Evolutionary conservation across 2,113 vertebrate genomes (phyloP).

Genomic region (Cebidichthys violaceus): DNA sequence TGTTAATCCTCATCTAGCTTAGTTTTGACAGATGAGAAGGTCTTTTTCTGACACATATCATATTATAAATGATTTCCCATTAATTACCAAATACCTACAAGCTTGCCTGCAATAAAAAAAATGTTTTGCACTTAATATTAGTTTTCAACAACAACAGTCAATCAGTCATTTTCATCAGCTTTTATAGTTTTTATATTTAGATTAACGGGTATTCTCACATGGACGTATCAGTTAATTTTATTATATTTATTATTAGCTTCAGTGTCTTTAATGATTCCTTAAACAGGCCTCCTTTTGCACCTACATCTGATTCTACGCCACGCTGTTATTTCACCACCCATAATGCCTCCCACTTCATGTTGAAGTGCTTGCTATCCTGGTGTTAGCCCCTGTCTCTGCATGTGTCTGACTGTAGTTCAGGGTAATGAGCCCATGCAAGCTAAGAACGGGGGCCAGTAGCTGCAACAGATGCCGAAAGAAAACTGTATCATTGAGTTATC

Average conservation of each 20-base stretch:
- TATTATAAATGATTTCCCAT: constrained; percentile 52
- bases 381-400: constrained; percentile 49
- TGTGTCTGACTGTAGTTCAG: constrained; percentile 44
- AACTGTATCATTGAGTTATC: constrained; percentile 45
- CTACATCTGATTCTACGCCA: constrained; percentile 41
- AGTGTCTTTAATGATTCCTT: constrained; percentile 18
- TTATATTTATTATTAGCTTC: neutral
- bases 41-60: constrained; percentile 60
- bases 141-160: constrained; percentile 17
- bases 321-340: constrained; percentile 43
- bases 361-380: constrained; percentile 56
- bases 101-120: constrained; percentile 12
- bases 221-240: neutral
- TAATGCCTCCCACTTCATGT: constrained; percentile 45
- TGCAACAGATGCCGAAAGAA: constrained; percentile 45
- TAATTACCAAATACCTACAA: constrained; percentile 57
- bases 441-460: constrained; percentile 34
- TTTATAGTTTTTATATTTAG: neutral
- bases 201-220: constrained; percentile 1
- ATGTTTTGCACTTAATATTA: constrained; percentile 5
- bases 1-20: constrained; percentile 74
- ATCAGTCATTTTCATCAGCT: neutral
- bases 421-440: constrained; percentile 60
- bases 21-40: constrained; percentile 60
- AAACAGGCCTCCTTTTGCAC: constrained; percentile 28